Percentiles rank a stretch among this genome's conserved stretches.
Evolutionary conservation across 2,113 vertebrate species (phyloP).

Genomic region (Pseudopodoces humilis): DNA sequence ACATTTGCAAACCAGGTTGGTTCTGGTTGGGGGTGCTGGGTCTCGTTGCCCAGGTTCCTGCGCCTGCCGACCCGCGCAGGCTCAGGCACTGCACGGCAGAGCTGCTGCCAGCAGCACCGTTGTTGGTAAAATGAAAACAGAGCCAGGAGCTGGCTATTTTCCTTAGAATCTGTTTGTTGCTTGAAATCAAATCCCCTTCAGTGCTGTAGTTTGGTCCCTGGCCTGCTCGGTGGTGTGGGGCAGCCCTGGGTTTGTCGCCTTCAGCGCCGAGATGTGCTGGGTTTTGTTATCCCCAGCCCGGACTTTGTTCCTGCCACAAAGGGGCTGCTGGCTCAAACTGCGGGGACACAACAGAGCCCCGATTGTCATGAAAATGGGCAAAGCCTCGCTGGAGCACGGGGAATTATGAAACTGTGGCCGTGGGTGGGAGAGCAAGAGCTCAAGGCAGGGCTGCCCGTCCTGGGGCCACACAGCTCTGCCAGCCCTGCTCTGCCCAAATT

Average conservation of each 20-base stretch:
- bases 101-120: rapidly evolving
- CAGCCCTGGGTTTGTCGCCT: background rate
- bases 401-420: background rate
- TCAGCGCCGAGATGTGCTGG: background rate
- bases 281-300: conserved; percentile 17
- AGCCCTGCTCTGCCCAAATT: background rate
- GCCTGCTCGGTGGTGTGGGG: background rate
- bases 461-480: background rate
- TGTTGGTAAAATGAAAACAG: background rate
- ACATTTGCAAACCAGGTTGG: background rate
- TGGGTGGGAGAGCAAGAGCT: background rate
- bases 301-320: conserved; percentile 61
- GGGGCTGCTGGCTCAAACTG: conserved; percentile 40
- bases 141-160: background rate
- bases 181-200: background rate
- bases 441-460: background rate
- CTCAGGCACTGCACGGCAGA: rapidly evolving
- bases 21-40: rapidly evolving
- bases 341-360: conserved; percentile 35
- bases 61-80: rapidly evolving
- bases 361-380: conserved; percentile 61
- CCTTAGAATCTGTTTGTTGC: background rate
- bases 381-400: background rate
- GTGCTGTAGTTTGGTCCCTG: background rate
- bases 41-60: background rate